A percentile compares a stretch with the other conserved stretches of the same genome.
These are phyloP conservation scores for Pipistrellus kuhlii DNA, from an alignment of 2,797 vertebrate genomes.

Conservation along the genomic window DNA sequence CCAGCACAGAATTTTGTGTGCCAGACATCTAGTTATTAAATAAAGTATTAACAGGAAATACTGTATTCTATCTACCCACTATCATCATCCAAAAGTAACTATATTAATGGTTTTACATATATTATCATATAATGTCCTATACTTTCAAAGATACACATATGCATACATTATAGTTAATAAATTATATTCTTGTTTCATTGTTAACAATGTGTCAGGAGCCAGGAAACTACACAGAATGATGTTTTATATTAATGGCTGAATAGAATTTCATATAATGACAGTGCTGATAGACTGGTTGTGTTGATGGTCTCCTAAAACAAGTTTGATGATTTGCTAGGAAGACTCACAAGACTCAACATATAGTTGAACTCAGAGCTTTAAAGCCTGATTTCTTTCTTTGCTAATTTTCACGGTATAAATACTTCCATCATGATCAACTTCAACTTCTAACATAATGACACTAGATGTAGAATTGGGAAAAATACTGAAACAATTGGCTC, in stretches of 20 bases:
- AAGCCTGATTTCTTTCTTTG: neutral
- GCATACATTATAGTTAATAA: neutral
- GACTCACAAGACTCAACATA: neutral
- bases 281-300: neutral
- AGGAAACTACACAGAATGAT: neutral
- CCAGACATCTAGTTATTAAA: neutral
- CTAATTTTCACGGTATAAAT: constrained; percentile 4
- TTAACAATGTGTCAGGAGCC: neutral
- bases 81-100: neutral
- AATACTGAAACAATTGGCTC: neutral
- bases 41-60: neutral
- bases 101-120: neutral
- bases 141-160: neutral
- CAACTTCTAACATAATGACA: neutral
- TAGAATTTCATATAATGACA: neutral
- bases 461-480: neutral
- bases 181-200: neutral
- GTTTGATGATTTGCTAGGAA: neutral
- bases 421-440: neutral
- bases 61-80: neutral
- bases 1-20: no score
- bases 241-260: neutral
- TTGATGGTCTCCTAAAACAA: neutral
- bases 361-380: neutral
- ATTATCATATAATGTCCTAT: neutral